phyloP scores from a whole-genome alignment of 2,113 vertebrate genomes.

The Colistium nudipinnis region DNA sequence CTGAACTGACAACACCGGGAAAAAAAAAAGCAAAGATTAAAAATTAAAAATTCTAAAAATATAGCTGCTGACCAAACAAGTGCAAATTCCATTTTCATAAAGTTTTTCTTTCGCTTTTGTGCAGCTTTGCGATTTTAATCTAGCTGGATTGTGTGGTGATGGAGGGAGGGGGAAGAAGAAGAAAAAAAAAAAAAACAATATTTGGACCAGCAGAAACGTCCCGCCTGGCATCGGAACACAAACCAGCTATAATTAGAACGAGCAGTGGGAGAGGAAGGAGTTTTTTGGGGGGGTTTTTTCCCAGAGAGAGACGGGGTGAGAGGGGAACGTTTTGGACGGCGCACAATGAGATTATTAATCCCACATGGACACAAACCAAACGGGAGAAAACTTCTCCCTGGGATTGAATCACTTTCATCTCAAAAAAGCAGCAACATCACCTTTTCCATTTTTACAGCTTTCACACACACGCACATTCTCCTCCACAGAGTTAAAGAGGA shows the following conservation, averaged over 20 bases:
- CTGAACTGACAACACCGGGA: no score
- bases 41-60: background rate
- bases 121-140: no score
- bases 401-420: no score
- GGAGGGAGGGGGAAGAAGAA: background rate
- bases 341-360: no score
- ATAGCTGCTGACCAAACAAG: no score
- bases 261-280: conserved; percentile 2
- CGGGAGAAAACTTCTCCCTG: background rate
- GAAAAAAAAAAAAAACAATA: background rate
- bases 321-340: background rate
- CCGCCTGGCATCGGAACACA: conserved; percentile 5
- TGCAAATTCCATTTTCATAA: no score
- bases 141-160: background rate
- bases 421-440: no score
- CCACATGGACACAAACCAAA: background rate
- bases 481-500: no score
- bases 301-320: conserved; percentile 14
- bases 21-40: background rate
- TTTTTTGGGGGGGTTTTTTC: conserved; percentile 20
- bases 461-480: no score
- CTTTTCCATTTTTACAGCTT: no score
- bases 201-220: background rate
- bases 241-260: conserved; percentile 16
- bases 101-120: no score